Base-by-base conservation (phyloP, 2,888 invertebrate genomes). In the Tinea pellionella region DNA sequence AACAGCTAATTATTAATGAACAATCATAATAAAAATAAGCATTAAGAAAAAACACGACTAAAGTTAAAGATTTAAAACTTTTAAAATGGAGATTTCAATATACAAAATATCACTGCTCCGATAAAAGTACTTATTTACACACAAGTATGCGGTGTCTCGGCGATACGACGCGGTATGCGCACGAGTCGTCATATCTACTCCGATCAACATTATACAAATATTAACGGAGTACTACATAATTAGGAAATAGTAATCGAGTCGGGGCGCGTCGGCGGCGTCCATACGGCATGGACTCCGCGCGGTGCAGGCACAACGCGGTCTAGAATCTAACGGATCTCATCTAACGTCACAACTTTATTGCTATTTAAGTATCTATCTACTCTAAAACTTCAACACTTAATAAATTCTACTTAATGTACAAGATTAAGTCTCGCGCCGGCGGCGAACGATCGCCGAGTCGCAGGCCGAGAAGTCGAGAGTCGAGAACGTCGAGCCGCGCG, bases 81-180 rank as follows among this genome's bases (percentile, higher is more conserved):
- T 66, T 61, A 65, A 61, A 59, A 61, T 60, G 62, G 61, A 61
- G 56, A 63, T 70, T 68, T 70, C 65, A 64, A 65, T 80, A 80
- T 78, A 81, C 73, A 84, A 84, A 82, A 83, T 84, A 83, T 80
- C 81, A 82, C 80, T 75, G 80, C 77, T 77, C 78, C 73, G 75
- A 78, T 82, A 80, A 77, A 79, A 16, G 37, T 37, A 37, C 37
- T 24, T 37, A 37, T 9, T 6, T 37, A 37, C 37, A 37, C 1
- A 9, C 9, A 9, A 37, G 11, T 37, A 37, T 12, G 37, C 37
- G n/a, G 37, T 6, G 37, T 37, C 37, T 37, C 6, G 30, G n/a
- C n/a, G 2, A 24, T 24, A 24, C 24, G 37, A 2, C 37, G 37
- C n/a, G 37, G 9, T 37, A 37, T 37, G 37, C 37, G 37, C 37